Evolutionary conservation across 1,140 invertebrate genomes (phyloP).

Genomic region (Dinoponera quadriceps): DNA sequence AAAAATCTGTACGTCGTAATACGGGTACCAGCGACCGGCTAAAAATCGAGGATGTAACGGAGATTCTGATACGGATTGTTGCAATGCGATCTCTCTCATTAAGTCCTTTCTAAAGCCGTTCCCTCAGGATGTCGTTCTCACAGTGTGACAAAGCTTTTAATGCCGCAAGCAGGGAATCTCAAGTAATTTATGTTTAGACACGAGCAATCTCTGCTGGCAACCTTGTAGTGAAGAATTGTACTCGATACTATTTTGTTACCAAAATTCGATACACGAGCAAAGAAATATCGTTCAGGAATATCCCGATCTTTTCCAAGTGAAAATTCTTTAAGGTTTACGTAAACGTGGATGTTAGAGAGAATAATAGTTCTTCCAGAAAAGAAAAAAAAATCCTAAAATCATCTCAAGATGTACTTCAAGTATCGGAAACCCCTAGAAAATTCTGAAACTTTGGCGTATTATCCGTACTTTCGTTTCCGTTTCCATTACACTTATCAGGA

Average conservation of each 20-base stretch:
- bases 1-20: background rate
- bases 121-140: slow-evolving; percentile 17
- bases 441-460: slow-evolving; percentile 65
- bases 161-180: background rate
- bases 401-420: too few species aligned
- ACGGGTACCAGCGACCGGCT: background rate
- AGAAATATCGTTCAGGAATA: too few species aligned
- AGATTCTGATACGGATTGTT: slow-evolving; percentile 12
- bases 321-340: too few species aligned
- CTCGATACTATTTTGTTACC: slow-evolving; percentile 41
- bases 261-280: slow-evolving; percentile 42
- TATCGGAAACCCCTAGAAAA: slow-evolving; percentile 74
- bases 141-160: slow-evolving; percentile 14
- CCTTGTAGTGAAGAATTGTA: slow-evolving; percentile 37
- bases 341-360: too few species aligned
- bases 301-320: too few species aligned
- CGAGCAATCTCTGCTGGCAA: background rate
- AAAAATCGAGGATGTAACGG: background rate
- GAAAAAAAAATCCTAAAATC: too few species aligned
- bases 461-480: slow-evolving; percentile 56
- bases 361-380: too few species aligned
- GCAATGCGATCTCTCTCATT: slow-evolving; percentile 26
- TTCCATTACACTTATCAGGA: slow-evolving; percentile 26
- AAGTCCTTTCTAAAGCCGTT: background rate
- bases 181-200: slow-evolving; percentile 45